Percentiles rank a stretch among this genome's conserved stretches.
Conservation (phyloP, 2,113 vertebrate genomes). For the Bombycilla garrulus region DNA sequence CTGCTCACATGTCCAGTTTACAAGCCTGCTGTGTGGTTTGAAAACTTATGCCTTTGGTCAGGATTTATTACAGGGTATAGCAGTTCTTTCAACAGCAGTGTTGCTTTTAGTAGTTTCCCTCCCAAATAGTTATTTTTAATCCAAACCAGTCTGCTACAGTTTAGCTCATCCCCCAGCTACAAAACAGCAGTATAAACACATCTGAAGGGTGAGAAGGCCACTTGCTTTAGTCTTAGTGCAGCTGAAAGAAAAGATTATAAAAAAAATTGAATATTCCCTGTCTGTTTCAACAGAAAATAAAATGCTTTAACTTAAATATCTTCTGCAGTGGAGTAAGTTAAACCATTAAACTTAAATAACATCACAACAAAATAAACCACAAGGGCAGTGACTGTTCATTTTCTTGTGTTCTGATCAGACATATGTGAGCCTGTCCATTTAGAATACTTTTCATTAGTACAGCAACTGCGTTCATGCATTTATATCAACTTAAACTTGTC, state of each 20-base stretch:
- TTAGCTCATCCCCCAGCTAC: not conserved
- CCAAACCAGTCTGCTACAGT: not conserved
- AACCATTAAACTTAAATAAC: not conserved
- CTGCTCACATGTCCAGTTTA: not conserved
- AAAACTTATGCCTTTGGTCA: not conserved
- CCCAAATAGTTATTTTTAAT: not conserved
- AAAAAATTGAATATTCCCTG: not conserved
- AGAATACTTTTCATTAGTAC: not conserved
- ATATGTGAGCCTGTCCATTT: not conserved
- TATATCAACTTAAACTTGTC: not conserved
- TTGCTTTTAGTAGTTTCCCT: not conserved
- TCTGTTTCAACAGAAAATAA: not conserved
- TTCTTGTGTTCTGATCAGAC: not conserved
- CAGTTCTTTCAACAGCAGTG: not conserved
- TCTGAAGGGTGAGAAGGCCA: not conserved
- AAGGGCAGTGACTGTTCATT: not conserved
- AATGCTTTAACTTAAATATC: not conserved
- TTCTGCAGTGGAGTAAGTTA: not conserved
- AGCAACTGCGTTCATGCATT: not conserved
- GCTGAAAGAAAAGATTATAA: not conserved
- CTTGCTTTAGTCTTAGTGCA: not conserved
- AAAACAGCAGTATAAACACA: not conserved
- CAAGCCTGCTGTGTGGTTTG: not conserved
- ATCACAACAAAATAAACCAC: not conserved
- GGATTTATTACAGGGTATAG: not conserved